phyloP scores from a whole-genome alignment of 2,888 invertebrate species.

The Hypsopygia costalis region DNA sequence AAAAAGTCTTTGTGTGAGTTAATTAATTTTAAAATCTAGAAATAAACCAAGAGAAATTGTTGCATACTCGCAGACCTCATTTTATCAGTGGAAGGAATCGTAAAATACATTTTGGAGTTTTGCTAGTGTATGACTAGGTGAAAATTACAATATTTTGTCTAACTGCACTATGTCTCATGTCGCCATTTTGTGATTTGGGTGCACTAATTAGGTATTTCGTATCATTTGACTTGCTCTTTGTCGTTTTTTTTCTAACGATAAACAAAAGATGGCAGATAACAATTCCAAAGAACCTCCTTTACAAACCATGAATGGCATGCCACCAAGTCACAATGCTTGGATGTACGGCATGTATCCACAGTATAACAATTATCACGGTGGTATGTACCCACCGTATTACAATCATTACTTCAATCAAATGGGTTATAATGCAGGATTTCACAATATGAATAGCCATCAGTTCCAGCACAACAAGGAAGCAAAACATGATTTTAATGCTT shows the following conservation, averaged over 20 bases:
- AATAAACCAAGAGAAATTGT: no score
- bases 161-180: not conserved
- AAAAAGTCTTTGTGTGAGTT: no score
- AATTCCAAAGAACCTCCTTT: slow-evolving; percentile 66
- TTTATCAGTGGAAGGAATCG: no score
- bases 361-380: slow-evolving; percentile 62
- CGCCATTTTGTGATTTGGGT: slow-evolving; percentile 1
- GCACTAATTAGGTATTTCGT: no score
- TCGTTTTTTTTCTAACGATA: no score
- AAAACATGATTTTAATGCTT: slow-evolving; percentile 43
- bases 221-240: no score
- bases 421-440: slow-evolving; percentile 46
- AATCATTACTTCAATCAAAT: slow-evolving; percentile 73
- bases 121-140: no score
- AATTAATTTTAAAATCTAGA: no score
- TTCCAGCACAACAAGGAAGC: slow-evolving; percentile 53
- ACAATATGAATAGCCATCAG: slow-evolving; percentile 45
- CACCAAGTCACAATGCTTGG: slow-evolving; percentile 66
- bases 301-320: slow-evolving; percentile 68
- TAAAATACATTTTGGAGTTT: no score
- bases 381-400: slow-evolving; percentile 71
- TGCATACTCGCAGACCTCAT: no score
- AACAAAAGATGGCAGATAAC: slow-evolving; percentile 71
- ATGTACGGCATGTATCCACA: slow-evolving; percentile 63
- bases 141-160: no score